These are phyloP conservation scores for Brachyalestes nurse DNA, from an alignment of 2,797 vertebrate genomes.

Conservation along the genomic window DNA sequence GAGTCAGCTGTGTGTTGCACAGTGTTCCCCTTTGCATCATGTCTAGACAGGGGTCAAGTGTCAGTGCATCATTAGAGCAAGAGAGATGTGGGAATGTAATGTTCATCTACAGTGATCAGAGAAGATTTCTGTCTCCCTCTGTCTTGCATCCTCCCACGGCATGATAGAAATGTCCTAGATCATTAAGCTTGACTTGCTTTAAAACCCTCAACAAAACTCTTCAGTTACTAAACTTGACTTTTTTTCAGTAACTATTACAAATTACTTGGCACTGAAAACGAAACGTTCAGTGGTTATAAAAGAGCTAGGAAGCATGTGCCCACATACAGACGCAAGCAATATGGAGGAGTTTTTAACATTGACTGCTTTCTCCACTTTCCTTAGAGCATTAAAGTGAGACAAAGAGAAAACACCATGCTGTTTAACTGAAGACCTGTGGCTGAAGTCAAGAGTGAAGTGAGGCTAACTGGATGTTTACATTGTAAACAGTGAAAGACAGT, in stretches of 20 bases:
- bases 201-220: neutral
- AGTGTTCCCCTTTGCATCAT: conserved; percentile 15
- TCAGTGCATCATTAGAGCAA: neutral
- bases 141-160: neutral
- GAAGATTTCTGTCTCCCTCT: neutral
- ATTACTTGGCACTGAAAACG: neutral
- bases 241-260: neutral
- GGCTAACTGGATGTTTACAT: too few relatives aligned
- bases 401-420: too few relatives aligned
- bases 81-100: neutral
- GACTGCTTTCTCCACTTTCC: neutral
- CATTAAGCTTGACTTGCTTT: neutral
- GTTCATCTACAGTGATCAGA: neutral
- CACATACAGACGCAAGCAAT: too few relatives aligned
- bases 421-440: neutral
- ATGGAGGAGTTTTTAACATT: neutral
- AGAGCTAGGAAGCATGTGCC: neutral
- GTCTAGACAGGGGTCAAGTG: conserved; percentile 34
- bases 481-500: too few relatives aligned
- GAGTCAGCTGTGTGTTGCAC: neutral
- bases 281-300: neutral
- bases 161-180: neutral
- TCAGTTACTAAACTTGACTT: neutral
- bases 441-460: neutral
- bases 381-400: neutral